Percentiles rank a stretch among this genome's conserved stretches.
phyloP scores from a whole-genome alignment of 2,888 invertebrate species.

The Cantharis rufa region DNA sequence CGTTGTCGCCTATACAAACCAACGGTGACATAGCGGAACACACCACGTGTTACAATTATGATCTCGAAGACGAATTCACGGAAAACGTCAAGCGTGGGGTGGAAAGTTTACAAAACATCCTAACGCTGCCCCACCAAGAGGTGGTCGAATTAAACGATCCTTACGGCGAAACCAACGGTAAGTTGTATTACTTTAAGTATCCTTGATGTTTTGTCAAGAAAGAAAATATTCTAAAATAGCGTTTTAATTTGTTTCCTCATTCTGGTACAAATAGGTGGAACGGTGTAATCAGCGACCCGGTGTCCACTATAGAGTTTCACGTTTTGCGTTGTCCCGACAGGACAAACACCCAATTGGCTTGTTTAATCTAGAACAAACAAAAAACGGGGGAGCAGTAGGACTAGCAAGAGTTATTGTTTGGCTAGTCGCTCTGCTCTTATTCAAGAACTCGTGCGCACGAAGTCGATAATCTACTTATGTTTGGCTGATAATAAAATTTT shows the following conservation, averaged over 20 bases:
- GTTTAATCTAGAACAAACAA: not conserved
- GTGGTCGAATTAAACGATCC: not conserved
- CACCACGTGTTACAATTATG: not conserved
- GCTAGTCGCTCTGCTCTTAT: not conserved
- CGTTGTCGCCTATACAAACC: not conserved
- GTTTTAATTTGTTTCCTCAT: not conserved
- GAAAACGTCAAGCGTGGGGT: not conserved
- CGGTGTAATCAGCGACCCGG: not conserved
- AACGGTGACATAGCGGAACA: not conserved
- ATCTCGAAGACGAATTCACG: not conserved
- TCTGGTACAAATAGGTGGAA: not conserved
- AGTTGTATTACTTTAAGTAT: not conserved
- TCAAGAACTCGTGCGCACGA: not conserved
- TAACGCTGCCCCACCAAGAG: not conserved
- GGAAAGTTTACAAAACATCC: not conserved
- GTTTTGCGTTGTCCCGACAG: not conserved
- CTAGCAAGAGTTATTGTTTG: not conserved
- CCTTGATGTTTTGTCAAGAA: not conserved
- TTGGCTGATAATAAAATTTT: not conserved
- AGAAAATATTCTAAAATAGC: not conserved
- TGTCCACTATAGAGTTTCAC: not conserved
- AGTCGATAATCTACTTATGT: not conserved
- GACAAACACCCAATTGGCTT: not conserved
- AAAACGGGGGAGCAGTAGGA: not conserved
- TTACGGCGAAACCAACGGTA: not conserved